These are phyloP conservation scores for Tympanoctomys barrerae DNA, from an alignment of 2,797 vertebrate species.

Conservation along the genomic window DNA sequence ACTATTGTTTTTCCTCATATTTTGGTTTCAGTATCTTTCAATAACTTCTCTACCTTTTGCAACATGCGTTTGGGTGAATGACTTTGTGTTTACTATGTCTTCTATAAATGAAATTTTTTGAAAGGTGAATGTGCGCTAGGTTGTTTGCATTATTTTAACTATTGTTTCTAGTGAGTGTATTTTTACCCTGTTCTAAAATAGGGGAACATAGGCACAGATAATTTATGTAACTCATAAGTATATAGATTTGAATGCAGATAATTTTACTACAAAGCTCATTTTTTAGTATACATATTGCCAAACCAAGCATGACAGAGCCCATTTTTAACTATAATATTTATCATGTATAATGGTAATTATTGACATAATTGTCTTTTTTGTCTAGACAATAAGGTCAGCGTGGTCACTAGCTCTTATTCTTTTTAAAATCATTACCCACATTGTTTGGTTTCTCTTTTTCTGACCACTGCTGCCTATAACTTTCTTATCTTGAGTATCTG, in stretches of 20 bases:
- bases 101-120: neutral
- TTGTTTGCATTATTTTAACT: conserved; percentile 18
- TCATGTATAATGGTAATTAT: neutral
- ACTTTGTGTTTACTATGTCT: neutral
- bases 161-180: neutral
- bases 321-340: neutral
- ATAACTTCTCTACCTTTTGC: neutral
- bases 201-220: neutral
- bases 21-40: neutral
- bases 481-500: neutral
- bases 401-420: neutral
- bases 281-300: neutral
- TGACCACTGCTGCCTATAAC: no score
- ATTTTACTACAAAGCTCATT: conserved; percentile 6
- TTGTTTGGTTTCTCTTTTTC: neutral
- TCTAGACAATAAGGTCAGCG: neutral
- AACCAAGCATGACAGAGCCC: neutral
- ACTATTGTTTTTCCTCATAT: neutral
- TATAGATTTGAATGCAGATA: neutral
- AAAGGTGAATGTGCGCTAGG: neutral
- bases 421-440: neutral
- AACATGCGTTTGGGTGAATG: neutral
- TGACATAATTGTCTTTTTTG: neutral
- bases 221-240: neutral
- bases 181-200: neutral